These are phyloP conservation scores for Blastobasis adustella DNA, from an alignment of 2,888 invertebrate species.

Conservation along the genomic window DNA sequence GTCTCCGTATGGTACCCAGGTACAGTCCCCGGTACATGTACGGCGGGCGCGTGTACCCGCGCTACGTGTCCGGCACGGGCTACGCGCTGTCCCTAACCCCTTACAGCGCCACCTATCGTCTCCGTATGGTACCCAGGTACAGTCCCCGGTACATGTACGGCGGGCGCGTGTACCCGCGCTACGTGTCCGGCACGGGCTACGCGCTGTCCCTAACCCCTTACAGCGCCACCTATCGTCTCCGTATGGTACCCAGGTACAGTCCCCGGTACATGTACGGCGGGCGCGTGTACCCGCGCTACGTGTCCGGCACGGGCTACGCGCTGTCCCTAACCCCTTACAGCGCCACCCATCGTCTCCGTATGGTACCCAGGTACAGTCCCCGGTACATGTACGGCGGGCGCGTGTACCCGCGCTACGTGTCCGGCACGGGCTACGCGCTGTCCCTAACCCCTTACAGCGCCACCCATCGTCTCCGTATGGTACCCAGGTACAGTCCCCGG, in stretches of 20 bases:
- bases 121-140: too few relatives aligned
- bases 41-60: slow-evolving; percentile 81
- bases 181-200: slow-evolving; percentile 89
- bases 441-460: too few relatives aligned
- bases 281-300: slow-evolving; percentile 83
- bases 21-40: slow-evolving; percentile 89
- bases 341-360: too few relatives aligned
- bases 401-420: slow-evolving; percentile 86
- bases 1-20: too few relatives aligned
- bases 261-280: slow-evolving; percentile 86
- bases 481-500: slow-evolving; percentile 85
- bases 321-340: too few relatives aligned
- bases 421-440: slow-evolving; percentile 87
- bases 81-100: too few relatives aligned
- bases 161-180: slow-evolving; percentile 83
- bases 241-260: slow-evolving; percentile 86
- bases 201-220: too few relatives aligned
- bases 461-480: too few relatives aligned
- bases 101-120: too few relatives aligned
- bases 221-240: too few relatives aligned
- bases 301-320: slow-evolving; percentile 88
- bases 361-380: slow-evolving; percentile 87
- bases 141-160: slow-evolving; percentile 86
- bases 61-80: slow-evolving; percentile 87
- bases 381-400: slow-evolving; percentile 83